Percentiles rank a stretch among this genome's conserved stretches.
Conservation (phyloP, 2,888 invertebrate species). For the Eustalomyia histrio region DNA sequence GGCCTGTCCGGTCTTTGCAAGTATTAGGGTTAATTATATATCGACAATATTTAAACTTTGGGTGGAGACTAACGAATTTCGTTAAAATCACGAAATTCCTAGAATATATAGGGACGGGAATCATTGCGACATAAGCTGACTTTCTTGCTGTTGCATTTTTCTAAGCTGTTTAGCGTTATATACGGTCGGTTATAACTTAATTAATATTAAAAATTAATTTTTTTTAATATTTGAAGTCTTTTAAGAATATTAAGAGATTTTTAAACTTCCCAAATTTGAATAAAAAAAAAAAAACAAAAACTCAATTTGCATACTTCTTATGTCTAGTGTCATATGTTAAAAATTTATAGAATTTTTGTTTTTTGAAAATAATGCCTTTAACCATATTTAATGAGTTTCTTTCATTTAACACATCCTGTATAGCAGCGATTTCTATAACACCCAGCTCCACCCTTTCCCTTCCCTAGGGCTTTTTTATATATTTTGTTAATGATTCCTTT, state of each 20-base stretch:
- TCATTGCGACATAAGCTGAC: no score
- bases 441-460: background rate
- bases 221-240: background rate
- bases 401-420: conserved; percentile 47
- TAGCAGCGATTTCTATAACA: conserved; percentile 36
- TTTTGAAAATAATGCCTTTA: conserved; percentile 50
- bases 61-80: no score
- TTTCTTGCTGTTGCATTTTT: no score
- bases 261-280: background rate
- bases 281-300: background rate
- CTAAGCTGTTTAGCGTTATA: background rate
- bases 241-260: background rate
- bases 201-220: background rate
- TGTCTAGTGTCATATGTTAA: conserved; percentile 56
- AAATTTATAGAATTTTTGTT: conserved; percentile 22
- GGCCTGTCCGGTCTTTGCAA: no score
- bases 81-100: no score
- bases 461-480: conserved; percentile 21
- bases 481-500: conserved; percentile 60
- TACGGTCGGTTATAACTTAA: background rate
- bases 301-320: conserved; percentile 13
- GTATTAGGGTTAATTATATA: no score
- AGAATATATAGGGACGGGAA: no score
- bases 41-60: no score
- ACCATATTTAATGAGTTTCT: conserved; percentile 64